Evolutionary conservation across 2,888 invertebrate species (phyloP).

Genomic region (Cyaniris semiargus): DNA sequence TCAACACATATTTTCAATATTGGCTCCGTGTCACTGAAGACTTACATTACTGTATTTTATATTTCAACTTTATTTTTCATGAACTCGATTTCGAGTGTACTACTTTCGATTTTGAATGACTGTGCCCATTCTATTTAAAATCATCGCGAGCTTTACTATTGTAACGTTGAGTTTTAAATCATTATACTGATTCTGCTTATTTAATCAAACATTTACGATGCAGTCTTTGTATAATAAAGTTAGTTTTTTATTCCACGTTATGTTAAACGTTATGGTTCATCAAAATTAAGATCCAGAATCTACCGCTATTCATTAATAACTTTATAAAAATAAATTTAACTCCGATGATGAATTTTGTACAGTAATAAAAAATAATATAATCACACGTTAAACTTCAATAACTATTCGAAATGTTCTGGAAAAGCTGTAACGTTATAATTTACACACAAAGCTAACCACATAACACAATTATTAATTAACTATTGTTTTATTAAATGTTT

Average conservation of each 20-base stretch:
- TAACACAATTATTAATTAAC: not conserved
- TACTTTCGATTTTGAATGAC: not conserved
- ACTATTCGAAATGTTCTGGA: too few relatives aligned
- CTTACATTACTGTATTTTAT: not conserved
- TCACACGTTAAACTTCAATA: too few relatives aligned
- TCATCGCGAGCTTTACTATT: not conserved
- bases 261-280: too few relatives aligned
- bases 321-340: too few relatives aligned
- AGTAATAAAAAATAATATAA: too few relatives aligned
- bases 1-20: constrained; percentile 14
- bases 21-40: constrained; percentile 12
- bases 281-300: too few relatives aligned
- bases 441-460: not conserved
- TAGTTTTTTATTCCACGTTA: too few relatives aligned
- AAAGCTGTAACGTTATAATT: not conserved
- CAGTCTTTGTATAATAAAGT: too few relatives aligned
- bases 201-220: too few relatives aligned
- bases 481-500: not conserved
- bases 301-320: too few relatives aligned
- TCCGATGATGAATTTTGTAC: too few relatives aligned
- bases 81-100: not conserved
- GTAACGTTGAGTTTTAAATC: not conserved
- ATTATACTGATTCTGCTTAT: not conserved
- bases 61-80: not conserved
- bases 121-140: not conserved